A percentile compares a stretch with the other conserved stretches of the same genome.
phyloP scores from a whole-genome alignment of 2,888 invertebrate species.

The Rhamnusium bicolor region DNA sequence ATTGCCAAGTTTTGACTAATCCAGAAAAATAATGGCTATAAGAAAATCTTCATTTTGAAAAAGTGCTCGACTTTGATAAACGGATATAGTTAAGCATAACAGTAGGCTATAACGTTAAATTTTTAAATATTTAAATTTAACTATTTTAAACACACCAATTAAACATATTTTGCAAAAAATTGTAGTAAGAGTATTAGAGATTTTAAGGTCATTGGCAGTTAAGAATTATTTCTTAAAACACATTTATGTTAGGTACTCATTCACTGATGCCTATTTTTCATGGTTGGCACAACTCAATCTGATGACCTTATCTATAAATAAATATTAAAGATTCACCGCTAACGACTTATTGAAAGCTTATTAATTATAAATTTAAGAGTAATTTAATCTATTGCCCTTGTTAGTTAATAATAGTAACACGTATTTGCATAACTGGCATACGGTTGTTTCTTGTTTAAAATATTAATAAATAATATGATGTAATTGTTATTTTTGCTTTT shows the following conservation, averaged over 20 bases:
- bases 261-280: not conserved
- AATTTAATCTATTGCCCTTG: slow-evolving; percentile 6
- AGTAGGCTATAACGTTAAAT: too few species aligned
- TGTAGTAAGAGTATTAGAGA: too few species aligned
- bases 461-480: slow-evolving; percentile 19
- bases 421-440: slow-evolving; percentile 22
- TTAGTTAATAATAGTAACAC: slow-evolving; percentile 1
- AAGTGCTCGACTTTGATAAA: too few species aligned
- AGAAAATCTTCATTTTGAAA: too few species aligned
- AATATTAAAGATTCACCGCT: not conserved
- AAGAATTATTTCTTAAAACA: not conserved
- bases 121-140: too few species aligned
- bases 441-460: not conserved
- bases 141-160: too few species aligned
- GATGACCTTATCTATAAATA: not conserved
- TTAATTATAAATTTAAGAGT: slow-evolving; percentile 1
- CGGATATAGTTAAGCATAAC: too few species aligned
- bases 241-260: not conserved
- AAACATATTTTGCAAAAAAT: too few species aligned
- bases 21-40: too few species aligned
- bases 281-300: not conserved
- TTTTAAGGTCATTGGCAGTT: too few species aligned
- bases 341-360: not conserved
- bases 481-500: slow-evolving; percentile 6
- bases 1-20: too few species aligned